Evolutionary conservation across 2,888 invertebrate species (phyloP).

Genomic region (Philereme vetulata): DNA sequence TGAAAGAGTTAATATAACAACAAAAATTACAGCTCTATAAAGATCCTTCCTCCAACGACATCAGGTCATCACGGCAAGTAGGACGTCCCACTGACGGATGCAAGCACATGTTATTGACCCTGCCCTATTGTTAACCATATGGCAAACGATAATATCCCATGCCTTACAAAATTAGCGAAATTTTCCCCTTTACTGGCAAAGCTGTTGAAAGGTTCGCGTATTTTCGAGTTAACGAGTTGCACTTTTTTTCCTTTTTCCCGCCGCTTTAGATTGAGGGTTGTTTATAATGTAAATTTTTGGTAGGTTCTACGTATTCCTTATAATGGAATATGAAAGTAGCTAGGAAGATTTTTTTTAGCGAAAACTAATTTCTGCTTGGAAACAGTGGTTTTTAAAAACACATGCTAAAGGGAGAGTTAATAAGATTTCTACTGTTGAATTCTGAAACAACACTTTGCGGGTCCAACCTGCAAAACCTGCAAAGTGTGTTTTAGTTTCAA

Average conservation of each 20-base stretch:
- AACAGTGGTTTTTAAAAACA: not conserved
- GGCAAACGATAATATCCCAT: conserved; percentile 66
- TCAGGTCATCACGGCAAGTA: conserved; percentile 71
- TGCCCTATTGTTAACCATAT: conserved; percentile 79
- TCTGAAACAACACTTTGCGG: not conserved
- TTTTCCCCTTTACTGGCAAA: conserved; percentile 40
- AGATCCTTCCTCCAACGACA: conserved; percentile 46
- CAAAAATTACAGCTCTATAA: conserved; percentile 56
- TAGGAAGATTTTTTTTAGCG: too few species aligned
- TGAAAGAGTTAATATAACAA: too few species aligned
- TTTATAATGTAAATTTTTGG: conserved; percentile 24
- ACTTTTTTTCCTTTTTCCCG: conserved; percentile 37
- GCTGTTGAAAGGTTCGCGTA: conserved; percentile 43
- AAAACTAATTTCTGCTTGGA: conserved; percentile 3
- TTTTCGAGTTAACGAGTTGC: conserved; percentile 47
- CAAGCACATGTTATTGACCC: conserved; percentile 79
- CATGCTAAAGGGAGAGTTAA: not conserved
- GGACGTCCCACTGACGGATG: conserved; percentile 73
- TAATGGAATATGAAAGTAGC: conserved; percentile 20
- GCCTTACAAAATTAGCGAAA: conserved; percentile 60
- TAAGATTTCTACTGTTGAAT: not conserved
- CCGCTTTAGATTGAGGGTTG: conserved; percentile 23
- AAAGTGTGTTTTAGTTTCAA: too few species aligned
- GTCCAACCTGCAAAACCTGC: not conserved
- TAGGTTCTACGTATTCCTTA: conserved; percentile 17